These are phyloP conservation scores for Xenus cinereus DNA, from an alignment of 2,113 vertebrate genomes.

Conservation along the genomic window DNA sequence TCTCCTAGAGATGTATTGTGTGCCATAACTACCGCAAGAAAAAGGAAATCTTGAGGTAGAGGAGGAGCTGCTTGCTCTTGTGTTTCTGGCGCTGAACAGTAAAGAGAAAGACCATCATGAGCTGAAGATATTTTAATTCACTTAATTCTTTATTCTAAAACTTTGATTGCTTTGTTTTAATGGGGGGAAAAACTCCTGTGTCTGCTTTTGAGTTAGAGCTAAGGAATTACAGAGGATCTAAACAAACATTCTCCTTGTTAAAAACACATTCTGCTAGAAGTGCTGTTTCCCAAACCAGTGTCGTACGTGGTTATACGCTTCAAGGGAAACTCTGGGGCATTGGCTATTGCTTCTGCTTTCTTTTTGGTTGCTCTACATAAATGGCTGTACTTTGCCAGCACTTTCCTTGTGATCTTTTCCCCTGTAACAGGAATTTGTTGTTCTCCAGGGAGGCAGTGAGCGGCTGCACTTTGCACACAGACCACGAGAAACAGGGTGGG, in stretches of 20 bases:
- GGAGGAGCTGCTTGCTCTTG: background rate
- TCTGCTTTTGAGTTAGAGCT: background rate
- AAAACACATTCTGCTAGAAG: background rate
- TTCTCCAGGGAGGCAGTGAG: background rate
- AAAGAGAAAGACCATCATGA: background rate
- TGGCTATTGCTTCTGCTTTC: background rate
- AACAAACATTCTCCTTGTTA: background rate
- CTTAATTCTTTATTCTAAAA: background rate
- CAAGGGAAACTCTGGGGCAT: background rate
- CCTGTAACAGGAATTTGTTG: background rate
- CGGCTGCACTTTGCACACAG: accelerated
- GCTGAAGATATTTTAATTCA: background rate
- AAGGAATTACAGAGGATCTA: background rate
- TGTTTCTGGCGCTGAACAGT: background rate
- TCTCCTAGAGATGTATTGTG: background rate
- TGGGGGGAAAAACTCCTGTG: background rate
- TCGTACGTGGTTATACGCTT: background rate
- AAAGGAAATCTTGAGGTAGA: background rate
- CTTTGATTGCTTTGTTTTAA: background rate
- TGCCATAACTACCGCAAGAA: background rate
- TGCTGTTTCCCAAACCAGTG: background rate
- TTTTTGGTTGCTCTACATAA: background rate
- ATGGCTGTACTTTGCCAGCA: background rate
- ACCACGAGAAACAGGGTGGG: accelerated
- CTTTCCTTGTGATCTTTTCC: background rate